Evolutionary conservation across 2,113 vertebrate species (phyloP).

Genomic region (Burhinus oedicnemus): DNA sequence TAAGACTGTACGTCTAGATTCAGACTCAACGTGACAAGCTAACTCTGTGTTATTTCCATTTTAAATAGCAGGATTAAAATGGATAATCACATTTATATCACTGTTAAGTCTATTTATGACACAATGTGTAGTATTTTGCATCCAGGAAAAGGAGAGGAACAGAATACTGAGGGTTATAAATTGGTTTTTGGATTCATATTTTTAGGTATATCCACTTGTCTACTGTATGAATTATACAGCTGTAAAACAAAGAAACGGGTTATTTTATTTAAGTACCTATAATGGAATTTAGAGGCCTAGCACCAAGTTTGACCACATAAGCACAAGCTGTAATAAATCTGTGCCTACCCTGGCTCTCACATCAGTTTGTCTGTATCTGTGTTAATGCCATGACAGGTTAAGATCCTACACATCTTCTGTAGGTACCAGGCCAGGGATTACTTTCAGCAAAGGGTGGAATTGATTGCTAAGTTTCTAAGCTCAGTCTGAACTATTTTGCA

Average conservation of each 20-base stretch:
- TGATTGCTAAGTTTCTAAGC: neutral
- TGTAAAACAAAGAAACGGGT: neutral
- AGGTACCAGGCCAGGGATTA: neutral
- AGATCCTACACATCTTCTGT: neutral
- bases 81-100: neutral
- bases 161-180: neutral
- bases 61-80: slow-evolving; percentile 9
- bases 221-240: neutral
- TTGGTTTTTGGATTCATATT: rapidly evolving
- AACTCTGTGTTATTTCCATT: neutral
- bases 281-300: neutral
- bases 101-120: neutral
- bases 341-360: neutral
- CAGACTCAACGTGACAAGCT: neutral
- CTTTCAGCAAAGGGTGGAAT: neutral
- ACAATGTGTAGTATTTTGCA: neutral
- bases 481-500: neutral
- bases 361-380: neutral
- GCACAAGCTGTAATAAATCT: neutral
- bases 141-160: neutral
- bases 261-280: neutral
- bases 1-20: neutral
- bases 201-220: neutral
- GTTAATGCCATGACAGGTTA: neutral
- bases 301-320: neutral